Evolutionary conservation across 2,888 invertebrate species (phyloP), one percentile per base, ranked within the genome.

Genomic region (Hypomecis punctinalis): DNA sequence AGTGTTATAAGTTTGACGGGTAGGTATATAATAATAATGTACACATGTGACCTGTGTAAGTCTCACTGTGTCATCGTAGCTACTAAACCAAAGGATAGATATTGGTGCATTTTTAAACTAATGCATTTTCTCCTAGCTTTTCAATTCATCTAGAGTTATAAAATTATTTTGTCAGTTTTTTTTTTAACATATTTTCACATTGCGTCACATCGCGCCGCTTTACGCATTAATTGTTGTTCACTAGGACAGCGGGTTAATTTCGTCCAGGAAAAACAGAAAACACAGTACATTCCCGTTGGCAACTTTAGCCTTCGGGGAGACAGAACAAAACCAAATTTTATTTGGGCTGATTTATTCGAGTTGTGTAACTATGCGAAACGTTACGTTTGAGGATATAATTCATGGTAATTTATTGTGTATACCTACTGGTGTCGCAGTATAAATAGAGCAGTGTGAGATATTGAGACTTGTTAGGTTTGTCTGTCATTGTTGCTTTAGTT

Each of bases 331-430:
- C 54, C 35, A 56, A 64, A 60, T 60, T 55, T 55, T 49, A 33
- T 45, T 48, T 47, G 23, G 13, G 33, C 33, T 53, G 65, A 65
- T 65, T 65, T 65, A 65, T 65, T 52, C 11, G 56, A 52, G 56
- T 56, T 51, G 59, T n/a, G 36, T 55, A 59, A 64, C 59, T 64
- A 59, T 49, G 49, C 13, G 54, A 46, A 64, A 64, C 59, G 63
- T 59, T 59, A 55, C 65, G 51, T 57, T 62, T 49, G 45, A 53
- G 64, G 62, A 43, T 64, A 67, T 68, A 60, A 64, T 65, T 63
- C 60, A 49, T 67, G 59, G 55, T 61, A 70, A 51, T 70, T 66
- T 67, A 68, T 66, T 46, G 54, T 53, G 23, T 57, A n/a, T 63
- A 3, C 23, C 23, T 23, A 52, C 52, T 42, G 54, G 43, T 43